Conservation (phyloP, 2,888 invertebrate species). For the Rhaphigaster nebulosa region DNA sequence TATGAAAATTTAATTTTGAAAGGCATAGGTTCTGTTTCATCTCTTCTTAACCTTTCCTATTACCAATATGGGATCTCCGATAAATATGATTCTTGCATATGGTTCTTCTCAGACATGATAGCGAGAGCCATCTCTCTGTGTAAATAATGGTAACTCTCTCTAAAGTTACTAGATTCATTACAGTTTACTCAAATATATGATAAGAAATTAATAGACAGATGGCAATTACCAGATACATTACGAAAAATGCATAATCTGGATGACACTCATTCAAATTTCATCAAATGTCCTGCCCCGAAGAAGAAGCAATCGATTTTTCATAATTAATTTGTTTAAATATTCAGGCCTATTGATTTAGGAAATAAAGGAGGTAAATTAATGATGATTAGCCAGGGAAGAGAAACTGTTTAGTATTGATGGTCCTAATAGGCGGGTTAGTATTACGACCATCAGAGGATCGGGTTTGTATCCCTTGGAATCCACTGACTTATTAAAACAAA, state of each 20-base stretch:
- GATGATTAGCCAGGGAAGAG: not conserved
- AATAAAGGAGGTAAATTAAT: slow-evolving; percentile 8
- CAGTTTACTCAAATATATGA: no score
- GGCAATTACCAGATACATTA: not conserved
- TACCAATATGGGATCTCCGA: no score
- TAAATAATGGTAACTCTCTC: no score
- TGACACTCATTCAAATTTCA: not conserved
- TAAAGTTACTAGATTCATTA: no score
- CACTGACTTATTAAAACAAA: not conserved
- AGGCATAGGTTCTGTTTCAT: no score
- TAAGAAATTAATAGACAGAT: no score
- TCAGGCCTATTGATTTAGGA: not conserved
- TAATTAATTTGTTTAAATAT: not conserved
- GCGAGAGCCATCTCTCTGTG: no score
- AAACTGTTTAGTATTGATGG: not conserved
- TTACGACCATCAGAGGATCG: not conserved
- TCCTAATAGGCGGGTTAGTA: not conserved
- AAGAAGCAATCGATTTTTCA: not conserved
- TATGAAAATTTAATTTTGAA: no score
- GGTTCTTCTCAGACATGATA: no score
- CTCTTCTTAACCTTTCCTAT: no score
- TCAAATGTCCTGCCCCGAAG: not conserved
- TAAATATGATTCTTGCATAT: no score
- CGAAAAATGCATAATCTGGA: not conserved
- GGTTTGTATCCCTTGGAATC: not conserved